A percentile compares a stretch with the other conserved stretches of the same genome.
Conservation (phyloP, 2,888 invertebrate species). For the Oligia strigilis region DNA sequence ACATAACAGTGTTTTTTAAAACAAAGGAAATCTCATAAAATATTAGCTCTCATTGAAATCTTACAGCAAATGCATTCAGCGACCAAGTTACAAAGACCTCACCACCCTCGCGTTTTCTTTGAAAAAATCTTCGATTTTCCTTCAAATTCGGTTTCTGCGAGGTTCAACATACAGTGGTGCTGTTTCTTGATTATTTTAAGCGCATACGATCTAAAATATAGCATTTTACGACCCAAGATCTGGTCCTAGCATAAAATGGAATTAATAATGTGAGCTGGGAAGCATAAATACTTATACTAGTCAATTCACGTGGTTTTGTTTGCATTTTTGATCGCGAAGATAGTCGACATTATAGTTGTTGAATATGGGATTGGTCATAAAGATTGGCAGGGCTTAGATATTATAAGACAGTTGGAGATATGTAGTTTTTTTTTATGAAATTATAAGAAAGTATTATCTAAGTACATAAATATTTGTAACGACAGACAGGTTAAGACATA, state of each 20-base stretch:
- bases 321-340: constrained; percentile 51
- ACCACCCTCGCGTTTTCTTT: constrained; percentile 10
- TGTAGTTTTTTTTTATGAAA: not conserved
- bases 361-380: constrained; percentile 13
- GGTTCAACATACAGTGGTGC: constrained; percentile 53
- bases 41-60: constrained; percentile 26
- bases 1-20: constrained; percentile 2
- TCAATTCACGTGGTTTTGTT: constrained; percentile 41
- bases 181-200: constrained; percentile 62
- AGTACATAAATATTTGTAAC: not conserved
- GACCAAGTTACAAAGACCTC: constrained; percentile 25
- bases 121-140: not conserved
- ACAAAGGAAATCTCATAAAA: constrained; percentile 18
- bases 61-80: constrained; percentile 22
- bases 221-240: constrained; percentile 56
- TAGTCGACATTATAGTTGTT: constrained; percentile 21
- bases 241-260: constrained; percentile 60
- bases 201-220: constrained; percentile 49
- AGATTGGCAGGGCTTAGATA: constrained; percentile 18
- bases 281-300: constrained; percentile 57
- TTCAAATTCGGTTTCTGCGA: constrained; percentile 18
- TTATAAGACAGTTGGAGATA: not conserved
- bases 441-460: not conserved
- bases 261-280: constrained; percentile 48
- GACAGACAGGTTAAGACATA: not conserved